Conservation (phyloP, 2,888 invertebrate genomes). For the Blastobasis adustella region DNA sequence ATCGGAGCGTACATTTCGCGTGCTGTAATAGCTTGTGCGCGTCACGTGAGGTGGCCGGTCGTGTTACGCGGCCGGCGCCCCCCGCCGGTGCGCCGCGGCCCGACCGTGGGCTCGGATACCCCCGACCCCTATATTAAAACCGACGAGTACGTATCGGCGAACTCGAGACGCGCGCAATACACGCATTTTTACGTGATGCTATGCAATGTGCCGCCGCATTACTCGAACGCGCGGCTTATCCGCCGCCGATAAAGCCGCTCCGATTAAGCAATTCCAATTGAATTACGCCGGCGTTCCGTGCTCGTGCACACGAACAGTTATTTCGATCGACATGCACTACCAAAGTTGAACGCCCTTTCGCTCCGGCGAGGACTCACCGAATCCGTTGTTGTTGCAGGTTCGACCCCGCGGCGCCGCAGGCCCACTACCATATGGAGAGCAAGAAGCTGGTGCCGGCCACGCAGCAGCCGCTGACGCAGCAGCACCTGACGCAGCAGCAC, state of each 20-base stretch:
- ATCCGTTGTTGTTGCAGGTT: conserved; percentile 72
- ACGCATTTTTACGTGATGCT: conserved; percentile 24
- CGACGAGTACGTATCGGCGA: no score
- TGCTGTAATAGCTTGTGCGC: conserved; percentile 1
- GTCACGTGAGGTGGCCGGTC: not conserved
- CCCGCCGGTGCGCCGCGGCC: no score
- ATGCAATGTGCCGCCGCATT: conserved; percentile 22
- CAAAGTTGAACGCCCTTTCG: conserved; percentile 10
- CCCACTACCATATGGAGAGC: conserved; percentile 78
- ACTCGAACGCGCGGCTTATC: conserved; percentile 35
- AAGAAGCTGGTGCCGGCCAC: conserved; percentile 72
- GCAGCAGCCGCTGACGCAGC: conserved; percentile 72
- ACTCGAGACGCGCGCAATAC: no score
- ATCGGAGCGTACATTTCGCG: conserved; percentile 9
- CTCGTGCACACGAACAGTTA: conserved; percentile 14
- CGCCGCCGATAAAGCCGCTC: conserved; percentile 38
- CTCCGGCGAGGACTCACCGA: no score
- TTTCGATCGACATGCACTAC: not conserved
- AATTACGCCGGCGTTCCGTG: conserved; percentile 36
- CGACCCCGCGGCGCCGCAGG: conserved; percentile 80
- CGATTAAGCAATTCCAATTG: conserved; percentile 43
- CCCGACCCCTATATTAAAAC: no score
- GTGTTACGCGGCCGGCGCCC: no score
- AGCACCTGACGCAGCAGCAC: conserved; percentile 60
- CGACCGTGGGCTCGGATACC: no score